Base-by-base conservation (phyloP, 2,113 vertebrate species). In the Corythornis vintsioides region DNA sequence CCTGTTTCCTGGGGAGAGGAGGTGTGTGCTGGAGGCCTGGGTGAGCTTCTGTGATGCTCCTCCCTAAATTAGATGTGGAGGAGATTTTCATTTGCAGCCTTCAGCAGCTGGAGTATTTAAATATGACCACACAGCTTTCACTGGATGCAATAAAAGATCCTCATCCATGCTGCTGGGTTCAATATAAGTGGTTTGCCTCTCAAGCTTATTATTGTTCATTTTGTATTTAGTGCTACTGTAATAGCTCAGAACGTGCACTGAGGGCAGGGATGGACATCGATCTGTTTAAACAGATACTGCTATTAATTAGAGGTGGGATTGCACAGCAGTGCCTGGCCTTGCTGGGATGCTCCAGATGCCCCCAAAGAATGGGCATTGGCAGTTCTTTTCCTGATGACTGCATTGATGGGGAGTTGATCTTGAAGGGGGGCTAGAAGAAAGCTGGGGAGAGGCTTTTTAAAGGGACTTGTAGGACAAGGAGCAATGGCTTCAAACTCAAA, bases 221-320 rank as follows among this genome's bases (percentile, higher is more conserved):
- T 93, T 92, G 63, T 85, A 87, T 50, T 93, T 88, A 93, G 61
- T 60, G 90, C 92, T 94, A 70, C 55, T 26, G 35, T 93, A 96
- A 95, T 94, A 93, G 93, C 79, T 96, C 67, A 90, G 35, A 33
- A 73, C 71, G 87, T 66, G 63, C 83, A 8, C 13, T 96, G 96
- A 96, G 96, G 96, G 97, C 89, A 93, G 95, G 95, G 79, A 86
- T 73, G 35, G 81, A 19, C 86, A 97, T 96, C 89, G 96, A 97
- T 97, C 88, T 40, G 14, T 84, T 93, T 88, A 88, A 93, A 91
- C 88, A 97, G 96, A 93, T 86, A 84, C 89, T 92, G 95, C 92
- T 94, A 94, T 97, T 97, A 97, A 97, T 97, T 97, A 97, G 89
- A 96, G 89, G 89, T 60, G 87, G 94, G 60, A 70, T 96, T 85